Percentiles rank a stretch among this genome's conserved stretches.
phyloP scores from a whole-genome alignment of 2,113 vertebrate species.

The Aphyosemion australe region DNA sequence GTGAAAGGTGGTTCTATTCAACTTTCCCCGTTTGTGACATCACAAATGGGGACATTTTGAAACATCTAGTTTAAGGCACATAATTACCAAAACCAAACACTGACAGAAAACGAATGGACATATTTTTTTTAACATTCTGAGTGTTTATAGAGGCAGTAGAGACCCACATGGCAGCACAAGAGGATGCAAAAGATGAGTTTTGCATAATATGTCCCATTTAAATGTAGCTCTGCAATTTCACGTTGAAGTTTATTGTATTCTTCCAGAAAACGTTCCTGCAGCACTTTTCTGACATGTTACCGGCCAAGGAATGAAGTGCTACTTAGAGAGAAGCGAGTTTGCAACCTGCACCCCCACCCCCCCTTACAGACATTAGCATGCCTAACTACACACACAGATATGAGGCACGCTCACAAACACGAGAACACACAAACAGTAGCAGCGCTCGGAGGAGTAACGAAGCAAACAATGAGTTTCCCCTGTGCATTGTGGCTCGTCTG shows the following conservation, averaged over 20 bases:
- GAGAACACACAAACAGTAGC: conserved; percentile 18
- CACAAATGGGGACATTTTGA: too few relatives aligned
- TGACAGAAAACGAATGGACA: too few relatives aligned
- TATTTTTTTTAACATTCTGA: too few relatives aligned
- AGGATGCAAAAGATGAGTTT: too few relatives aligned
- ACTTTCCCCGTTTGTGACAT: too few relatives aligned
- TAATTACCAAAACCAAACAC: too few relatives aligned
- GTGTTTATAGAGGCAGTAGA: too few relatives aligned
- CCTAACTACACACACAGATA: conserved; percentile 24
- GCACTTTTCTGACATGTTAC: conserved; percentile 30
- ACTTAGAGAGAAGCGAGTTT: conserved; percentile 51
- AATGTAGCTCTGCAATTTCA: conserved; percentile 16
- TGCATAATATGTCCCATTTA: neutral
- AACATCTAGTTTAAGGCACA: too few relatives aligned
- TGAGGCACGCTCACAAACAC: conserved; percentile 34
- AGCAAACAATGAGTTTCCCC: conserved; percentile 77
- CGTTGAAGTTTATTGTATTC: conserved; percentile 41
- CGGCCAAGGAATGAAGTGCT: conserved; percentile 58
- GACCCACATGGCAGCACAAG: too few relatives aligned
- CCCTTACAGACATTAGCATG: conserved; percentile 31
- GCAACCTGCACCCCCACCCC: conserved; percentile 22
- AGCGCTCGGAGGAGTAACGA: conserved; percentile 71
- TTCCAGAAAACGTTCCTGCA: conserved; percentile 5
- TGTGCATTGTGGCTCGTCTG: conserved; percentile 71
- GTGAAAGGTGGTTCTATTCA: too few relatives aligned